Percentiles rank a stretch among this genome's conserved stretches.
phyloP scores from a whole-genome alignment of 2,113 vertebrate genomes.

The Brachyhypopomus occidentalis region DNA sequence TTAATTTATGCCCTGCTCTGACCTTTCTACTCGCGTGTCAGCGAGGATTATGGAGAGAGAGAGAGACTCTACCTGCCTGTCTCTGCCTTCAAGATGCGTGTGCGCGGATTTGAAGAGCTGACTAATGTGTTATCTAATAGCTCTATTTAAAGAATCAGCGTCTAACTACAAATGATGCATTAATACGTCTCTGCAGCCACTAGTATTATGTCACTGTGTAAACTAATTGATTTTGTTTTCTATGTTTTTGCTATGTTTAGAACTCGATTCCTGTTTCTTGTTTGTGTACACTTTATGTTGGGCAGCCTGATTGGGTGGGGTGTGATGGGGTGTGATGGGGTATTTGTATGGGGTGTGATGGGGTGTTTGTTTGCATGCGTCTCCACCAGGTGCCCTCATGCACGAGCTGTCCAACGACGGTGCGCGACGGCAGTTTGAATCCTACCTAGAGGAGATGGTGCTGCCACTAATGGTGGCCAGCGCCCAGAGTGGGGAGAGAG shows the following conservation, averaged over 20 bases:
- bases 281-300: too few species aligned
- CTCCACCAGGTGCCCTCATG: conserved; percentile 84
- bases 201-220: too few species aligned
- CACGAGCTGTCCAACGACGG: conserved; percentile 95
- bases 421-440: conserved; percentile 90
- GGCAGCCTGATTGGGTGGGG: too few species aligned
- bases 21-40: background rate
- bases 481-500: conserved; percentile 89
- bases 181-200: too few species aligned
- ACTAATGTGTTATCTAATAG: background rate
- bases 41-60: background rate
- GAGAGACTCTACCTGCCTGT: background rate
- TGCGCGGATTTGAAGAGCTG: background rate
- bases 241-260: too few species aligned
- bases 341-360: too few species aligned
- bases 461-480: conserved; percentile 94
- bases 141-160: background rate
- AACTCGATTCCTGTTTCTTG: too few species aligned
- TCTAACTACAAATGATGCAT: too few species aligned
- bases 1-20: background rate
- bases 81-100: background rate
- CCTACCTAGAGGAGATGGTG: conserved; percentile 93
- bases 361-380: background rate
- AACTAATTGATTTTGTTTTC: too few species aligned
- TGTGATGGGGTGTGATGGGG: too few species aligned